Percentiles rank a stretch among this genome's conserved stretches.
These are phyloP conservation scores for Mercenaria mercenaria DNA, from an alignment of 1,140 invertebrate genomes.

Conservation along the genomic window DNA sequence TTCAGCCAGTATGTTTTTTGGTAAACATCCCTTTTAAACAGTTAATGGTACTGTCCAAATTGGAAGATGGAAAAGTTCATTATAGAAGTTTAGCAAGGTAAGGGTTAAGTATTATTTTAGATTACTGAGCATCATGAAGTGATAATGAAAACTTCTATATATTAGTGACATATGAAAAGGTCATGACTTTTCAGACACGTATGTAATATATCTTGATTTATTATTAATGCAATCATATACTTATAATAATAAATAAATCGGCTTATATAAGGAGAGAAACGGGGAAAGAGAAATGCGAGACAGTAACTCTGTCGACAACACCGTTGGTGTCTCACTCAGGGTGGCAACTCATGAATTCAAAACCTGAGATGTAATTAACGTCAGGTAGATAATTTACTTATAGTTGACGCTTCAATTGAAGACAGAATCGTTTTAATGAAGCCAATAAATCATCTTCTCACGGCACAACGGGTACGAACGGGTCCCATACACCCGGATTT, in stretches of 20 bases:
- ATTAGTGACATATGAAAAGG: not conserved
- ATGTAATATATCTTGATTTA: not conserved
- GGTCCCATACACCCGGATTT: not conserved
- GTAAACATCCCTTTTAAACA: too few species aligned
- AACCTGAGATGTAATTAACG: conserved; percentile 22
- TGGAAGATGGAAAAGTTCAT: too few species aligned
- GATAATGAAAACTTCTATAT: too few species aligned
- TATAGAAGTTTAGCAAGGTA: too few species aligned
- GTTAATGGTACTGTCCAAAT: too few species aligned
- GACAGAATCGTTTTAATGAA: conserved; percentile 47
- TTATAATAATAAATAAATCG: not conserved
- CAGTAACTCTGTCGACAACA: not conserved
- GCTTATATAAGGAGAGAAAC: not conserved
- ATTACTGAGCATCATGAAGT: too few species aligned
- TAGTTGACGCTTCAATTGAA: conserved; percentile 18
- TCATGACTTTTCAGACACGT: not conserved
- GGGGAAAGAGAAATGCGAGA: not conserved
- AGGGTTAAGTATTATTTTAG: too few species aligned
- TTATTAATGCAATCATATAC: not conserved
- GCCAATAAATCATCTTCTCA: not conserved
- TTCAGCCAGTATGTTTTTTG: too few species aligned
- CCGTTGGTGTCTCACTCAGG: not conserved
- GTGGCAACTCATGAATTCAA: conserved; percentile 4
- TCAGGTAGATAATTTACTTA: conserved; percentile 18
- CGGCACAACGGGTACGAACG: conserved; percentile 1